Evolutionary conservation across 2,113 vertebrate genomes (phyloP).

Genomic region (human (Homo sapiens)): DNA sequence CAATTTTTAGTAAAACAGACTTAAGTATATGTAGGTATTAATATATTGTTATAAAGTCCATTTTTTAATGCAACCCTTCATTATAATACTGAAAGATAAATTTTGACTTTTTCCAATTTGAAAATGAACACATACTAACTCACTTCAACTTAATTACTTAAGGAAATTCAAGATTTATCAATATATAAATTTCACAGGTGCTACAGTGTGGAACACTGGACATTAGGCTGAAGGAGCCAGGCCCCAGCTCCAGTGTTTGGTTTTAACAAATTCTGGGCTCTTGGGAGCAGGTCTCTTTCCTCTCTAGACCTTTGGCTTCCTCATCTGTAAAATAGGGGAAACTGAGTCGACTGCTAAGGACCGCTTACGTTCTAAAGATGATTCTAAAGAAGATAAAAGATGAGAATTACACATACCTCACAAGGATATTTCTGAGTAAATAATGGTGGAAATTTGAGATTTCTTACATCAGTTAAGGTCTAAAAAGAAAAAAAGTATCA

Average conservation of each 20-base stretch:
- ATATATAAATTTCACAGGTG: background rate
- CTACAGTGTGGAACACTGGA: background rate
- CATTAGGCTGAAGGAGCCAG: background rate
- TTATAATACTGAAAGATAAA: background rate
- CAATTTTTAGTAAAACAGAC: background rate
- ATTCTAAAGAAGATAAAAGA: background rate
- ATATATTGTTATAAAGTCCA: background rate
- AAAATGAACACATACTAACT: background rate
- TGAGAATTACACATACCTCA: conserved; percentile 88
- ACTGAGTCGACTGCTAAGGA: background rate
- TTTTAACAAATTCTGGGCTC: background rate
- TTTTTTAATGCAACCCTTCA: background rate
- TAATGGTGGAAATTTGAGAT: conserved; percentile 89
- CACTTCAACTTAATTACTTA: conserved; percentile 30
- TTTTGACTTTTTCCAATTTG: background rate
- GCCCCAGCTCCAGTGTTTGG: background rate
- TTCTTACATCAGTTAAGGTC: conserved; percentile 95
- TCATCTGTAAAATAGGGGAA: background rate
- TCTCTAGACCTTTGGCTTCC: background rate
- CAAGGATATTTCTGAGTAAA: conserved; percentile 92
- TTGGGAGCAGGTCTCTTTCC: background rate
- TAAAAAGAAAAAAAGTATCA: conserved; percentile 77
- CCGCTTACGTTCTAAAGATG: background rate
- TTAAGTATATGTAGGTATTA: background rate
- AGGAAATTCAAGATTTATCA: conserved; percentile 21